Evolutionary conservation across 2,888 invertebrate genomes (phyloP), one percentile per base, ranked within the genome.

Genomic region (Graphium colonna): DNA sequence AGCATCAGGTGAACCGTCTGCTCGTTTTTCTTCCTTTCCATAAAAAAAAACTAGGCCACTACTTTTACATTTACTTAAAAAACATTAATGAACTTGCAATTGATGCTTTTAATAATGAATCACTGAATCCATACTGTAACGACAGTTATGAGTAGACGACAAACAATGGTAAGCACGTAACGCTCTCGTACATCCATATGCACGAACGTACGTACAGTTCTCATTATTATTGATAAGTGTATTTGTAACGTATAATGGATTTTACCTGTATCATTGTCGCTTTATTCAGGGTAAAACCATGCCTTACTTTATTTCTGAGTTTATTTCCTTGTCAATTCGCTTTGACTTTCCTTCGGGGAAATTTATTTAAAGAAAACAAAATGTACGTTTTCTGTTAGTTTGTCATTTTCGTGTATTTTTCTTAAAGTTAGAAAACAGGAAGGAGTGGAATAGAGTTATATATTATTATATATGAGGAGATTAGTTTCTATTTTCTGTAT

Each of bases 191-290:
- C 15, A 18, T 21, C 8, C 1, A 40, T 13, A 33, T 1, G 21
- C 16, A 41, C 1, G 15, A 8, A 43, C 10, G 28, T 26, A 38
- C 9, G 10, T 12, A 42, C 18, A 21, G n/a, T n/a, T 31, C 38
- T 18, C 42, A 43, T 44, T 26, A 10, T 31, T 43, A 36, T 40
- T 51, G 13, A 50, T 51, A 36, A 44, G 1, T 44, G 17, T 39
- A 26, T 44, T 51, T 44, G 44, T 51, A 38, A 7, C 21, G 38
- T 26, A 51, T 44, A 44, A 44, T 51, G 51, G 38, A 44, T 26
- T 51, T 43, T 21, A 44, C 44, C 38, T 51, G 44, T 51, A 51
- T 10, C 38, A 44, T 38, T 43, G 31, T 18, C 18, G 31, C 38
- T 38, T 43, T 41, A 31, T 48, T 39, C 28, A n/a, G 31, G n/a